A percentile compares a stretch with the other conserved stretches of the same genome.
These are phyloP conservation scores for Zelostemma sp. DNA, from an alignment of 1,140 invertebrate species.

Conservation along the genomic window DNA sequence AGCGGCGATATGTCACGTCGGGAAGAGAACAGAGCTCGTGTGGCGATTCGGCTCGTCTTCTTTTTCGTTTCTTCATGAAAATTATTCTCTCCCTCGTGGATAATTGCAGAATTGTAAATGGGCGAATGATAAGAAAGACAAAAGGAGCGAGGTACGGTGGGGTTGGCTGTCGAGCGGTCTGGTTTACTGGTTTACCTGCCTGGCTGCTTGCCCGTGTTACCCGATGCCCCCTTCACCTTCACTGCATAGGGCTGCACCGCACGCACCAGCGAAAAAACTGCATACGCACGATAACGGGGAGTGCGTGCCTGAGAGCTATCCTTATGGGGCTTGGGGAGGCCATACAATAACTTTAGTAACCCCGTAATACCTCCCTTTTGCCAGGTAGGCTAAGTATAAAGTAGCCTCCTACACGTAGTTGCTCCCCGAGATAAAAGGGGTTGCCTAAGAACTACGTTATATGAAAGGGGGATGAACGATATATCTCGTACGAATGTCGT, in stretches of 20 bases:
- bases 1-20: slow-evolving; percentile 55
- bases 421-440: slow-evolving; percentile 49
- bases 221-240: slow-evolving; percentile 61
- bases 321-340: slow-evolving; percentile 67
- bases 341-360: slow-evolving; percentile 63
- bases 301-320: slow-evolving; percentile 67
- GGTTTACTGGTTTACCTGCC: slow-evolving; percentile 39
- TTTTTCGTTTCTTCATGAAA: too few relatives aligned
- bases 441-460: slow-evolving; percentile 34
- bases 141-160: slow-evolving; percentile 12
- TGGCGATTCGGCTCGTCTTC: slow-evolving; percentile 20
- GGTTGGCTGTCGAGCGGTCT: slow-evolving; percentile 33
- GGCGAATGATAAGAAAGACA: neutral
- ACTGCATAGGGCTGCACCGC: slow-evolving; percentile 56
- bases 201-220: slow-evolving; percentile 58
- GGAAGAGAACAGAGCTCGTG: slow-evolving; percentile 32
- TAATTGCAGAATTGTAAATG: too few relatives aligned
- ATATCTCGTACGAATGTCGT: slow-evolving; percentile 36
- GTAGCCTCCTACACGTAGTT: slow-evolving; percentile 51
- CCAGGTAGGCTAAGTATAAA: slow-evolving; percentile 59
- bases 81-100: too few relatives aligned
- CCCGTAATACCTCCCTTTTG: slow-evolving; percentile 60
- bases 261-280: slow-evolving; percentile 63
- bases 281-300: slow-evolving; percentile 64
- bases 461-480: slow-evolving; percentile 32